A percentile compares a stretch with the other conserved stretches of the same genome.
phyloP scores from a whole-genome alignment of 1,140 invertebrate species.

The Musca domestica region DNA sequence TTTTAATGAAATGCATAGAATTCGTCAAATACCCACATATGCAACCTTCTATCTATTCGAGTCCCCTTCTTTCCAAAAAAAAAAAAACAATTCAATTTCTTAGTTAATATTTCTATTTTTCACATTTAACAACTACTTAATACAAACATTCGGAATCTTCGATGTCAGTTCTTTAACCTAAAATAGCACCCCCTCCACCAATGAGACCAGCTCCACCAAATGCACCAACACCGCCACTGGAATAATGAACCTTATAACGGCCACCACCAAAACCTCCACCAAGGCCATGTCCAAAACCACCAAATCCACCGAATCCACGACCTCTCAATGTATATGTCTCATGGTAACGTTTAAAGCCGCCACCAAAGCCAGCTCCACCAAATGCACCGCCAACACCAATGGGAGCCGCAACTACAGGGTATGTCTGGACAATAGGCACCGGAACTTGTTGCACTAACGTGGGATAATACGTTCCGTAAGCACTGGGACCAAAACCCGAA shows the following conservation, averaged over 20 bases:
- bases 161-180: slow-evolving; percentile 18
- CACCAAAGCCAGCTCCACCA: slow-evolving; percentile 35
- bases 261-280: slow-evolving; percentile 22
- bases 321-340: slow-evolving; percentile 37
- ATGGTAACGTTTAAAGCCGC: slow-evolving; percentile 43
- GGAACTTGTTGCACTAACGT: slow-evolving; percentile 28
- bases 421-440: slow-evolving; percentile 29
- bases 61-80: too few relatives aligned
- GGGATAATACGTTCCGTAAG: not conserved
- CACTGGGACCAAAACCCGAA: not conserved
- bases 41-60: too few relatives aligned
- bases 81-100: too few relatives aligned
- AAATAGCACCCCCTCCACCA: slow-evolving; percentile 30
- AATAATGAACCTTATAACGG: slow-evolving; percentile 14
- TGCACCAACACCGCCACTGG: slow-evolving; percentile 1
- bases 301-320: slow-evolving; percentile 38
- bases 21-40: too few relatives aligned
- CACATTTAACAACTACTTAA: too few relatives aligned
- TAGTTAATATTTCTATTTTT: too few relatives aligned
- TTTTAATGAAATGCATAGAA: too few relatives aligned
- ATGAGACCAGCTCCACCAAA: slow-evolving; percentile 30
- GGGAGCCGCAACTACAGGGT: slow-evolving; percentile 28
- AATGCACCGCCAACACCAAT: slow-evolving; percentile 30
- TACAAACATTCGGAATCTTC: too few relatives aligned
- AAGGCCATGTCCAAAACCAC: slow-evolving; percentile 14